phyloP scores from a whole-genome alignment of 2,888 invertebrate genomes.

The Pterostichus madidus region DNA sequence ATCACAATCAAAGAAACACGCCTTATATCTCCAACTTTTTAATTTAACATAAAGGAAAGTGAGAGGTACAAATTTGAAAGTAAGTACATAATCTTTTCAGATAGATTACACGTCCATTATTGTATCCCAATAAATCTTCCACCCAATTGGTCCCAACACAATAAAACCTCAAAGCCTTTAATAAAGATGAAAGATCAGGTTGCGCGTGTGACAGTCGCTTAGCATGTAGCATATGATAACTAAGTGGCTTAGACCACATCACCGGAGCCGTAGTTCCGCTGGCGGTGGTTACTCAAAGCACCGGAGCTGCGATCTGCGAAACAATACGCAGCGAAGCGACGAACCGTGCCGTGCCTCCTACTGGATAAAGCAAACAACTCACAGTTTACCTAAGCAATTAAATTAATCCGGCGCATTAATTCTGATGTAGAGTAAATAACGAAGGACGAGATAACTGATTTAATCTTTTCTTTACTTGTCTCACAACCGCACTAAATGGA shows the following conservation, averaged over 20 bases:
- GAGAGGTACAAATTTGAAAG: too few species aligned
- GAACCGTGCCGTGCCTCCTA: not conserved
- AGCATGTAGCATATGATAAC: conserved; percentile 7
- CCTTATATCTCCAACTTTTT: too few species aligned
- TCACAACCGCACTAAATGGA: not conserved
- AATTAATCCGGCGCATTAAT: conserved; percentile 46
- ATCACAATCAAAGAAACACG: too few species aligned
- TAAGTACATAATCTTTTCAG: not conserved
- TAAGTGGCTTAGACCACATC: conserved; percentile 22
- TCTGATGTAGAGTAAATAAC: conserved; percentile 30
- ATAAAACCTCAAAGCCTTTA: not conserved
- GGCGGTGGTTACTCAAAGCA: not conserved
- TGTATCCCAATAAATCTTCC: not conserved
- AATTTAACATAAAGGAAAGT: too few species aligned
- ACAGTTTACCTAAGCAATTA: conserved; percentile 43
- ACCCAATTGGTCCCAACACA: not conserved
- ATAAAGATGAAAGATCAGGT: not conserved
- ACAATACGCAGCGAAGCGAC: conserved; percentile 16
- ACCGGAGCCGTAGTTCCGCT: too few species aligned
- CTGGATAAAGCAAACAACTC: conserved; percentile 43
- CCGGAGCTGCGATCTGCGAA: conserved; percentile 15
- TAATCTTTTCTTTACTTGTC: conserved; percentile 9
- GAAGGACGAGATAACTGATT: conserved; percentile 24
- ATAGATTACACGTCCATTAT: not conserved
- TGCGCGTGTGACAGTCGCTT: not conserved